Conservation (phyloP, 1,140 invertebrate species). For the Proctacanthus coquilletti region DNA sequence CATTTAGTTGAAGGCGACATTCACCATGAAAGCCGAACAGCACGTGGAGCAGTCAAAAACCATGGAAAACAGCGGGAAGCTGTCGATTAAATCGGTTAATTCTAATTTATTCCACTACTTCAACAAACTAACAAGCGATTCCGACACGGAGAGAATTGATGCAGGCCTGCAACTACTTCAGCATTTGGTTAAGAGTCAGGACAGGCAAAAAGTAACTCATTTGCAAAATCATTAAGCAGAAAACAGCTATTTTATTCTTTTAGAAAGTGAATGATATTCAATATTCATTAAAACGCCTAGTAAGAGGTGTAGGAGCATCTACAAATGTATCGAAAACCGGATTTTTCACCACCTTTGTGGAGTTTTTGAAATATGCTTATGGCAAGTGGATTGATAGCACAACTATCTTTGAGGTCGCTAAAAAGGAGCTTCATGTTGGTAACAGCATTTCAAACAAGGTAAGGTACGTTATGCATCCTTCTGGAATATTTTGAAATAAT, state of each 20-base stretch:
- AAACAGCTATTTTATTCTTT: background rate
- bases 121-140: constrained; percentile 8
- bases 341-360: constrained; percentile 10
- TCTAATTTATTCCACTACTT: constrained; percentile 9
- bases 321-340: constrained; percentile 9
- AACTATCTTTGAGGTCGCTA: constrained; percentile 6
- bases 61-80: too few species aligned
- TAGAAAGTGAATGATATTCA: constrained; percentile 6
- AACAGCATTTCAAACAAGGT: constrained; percentile 6
- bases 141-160: constrained; percentile 6
- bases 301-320: constrained; percentile 11
- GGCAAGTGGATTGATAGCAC: constrained; percentile 1
- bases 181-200: constrained; percentile 7
- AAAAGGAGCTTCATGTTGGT: constrained; percentile 8
- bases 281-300: constrained; percentile 9
- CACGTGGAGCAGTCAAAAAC: too few species aligned
- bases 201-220: constrained; percentile 7
- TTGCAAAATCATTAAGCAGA: background rate
- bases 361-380: constrained; percentile 4
- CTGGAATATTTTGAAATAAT: constrained; percentile 4
- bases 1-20: too few species aligned
- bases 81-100: constrained; percentile 3
- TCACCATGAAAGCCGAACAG: too few species aligned
- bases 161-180: constrained; percentile 8
- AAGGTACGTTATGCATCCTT: too few species aligned